Percentiles rank a stretch among this genome's conserved stretches.
These are phyloP conservation scores for Polylopha cassiicola DNA, from an alignment of 2,888 invertebrate species.

Conservation along the genomic window DNA sequence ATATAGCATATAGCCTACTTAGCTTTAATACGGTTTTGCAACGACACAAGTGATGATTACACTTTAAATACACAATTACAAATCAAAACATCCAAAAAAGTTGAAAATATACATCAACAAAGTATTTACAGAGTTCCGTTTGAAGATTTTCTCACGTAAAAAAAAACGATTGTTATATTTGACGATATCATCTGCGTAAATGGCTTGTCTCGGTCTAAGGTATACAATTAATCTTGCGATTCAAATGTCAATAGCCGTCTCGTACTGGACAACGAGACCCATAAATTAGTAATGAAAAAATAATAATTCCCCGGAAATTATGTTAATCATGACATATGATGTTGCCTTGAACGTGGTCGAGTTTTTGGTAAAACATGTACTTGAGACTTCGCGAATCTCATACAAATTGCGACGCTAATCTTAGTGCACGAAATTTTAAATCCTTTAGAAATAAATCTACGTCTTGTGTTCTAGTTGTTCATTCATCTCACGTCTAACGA, in stretches of 20 bases:
- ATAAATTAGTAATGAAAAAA: too few relatives aligned
- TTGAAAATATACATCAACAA: too few relatives aligned
- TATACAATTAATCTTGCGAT: conserved; percentile 16
- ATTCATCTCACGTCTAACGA: too few relatives aligned
- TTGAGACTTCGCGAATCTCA: neutral
- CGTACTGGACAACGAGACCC: conserved; percentile 2
- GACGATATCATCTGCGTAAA: conserved; percentile 12
- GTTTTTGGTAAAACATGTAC: conserved; percentile 5
- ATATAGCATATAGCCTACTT: too few relatives aligned
- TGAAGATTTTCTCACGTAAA: conserved; percentile 17
- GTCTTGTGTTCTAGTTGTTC: too few relatives aligned
- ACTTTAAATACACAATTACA: too few relatives aligned
- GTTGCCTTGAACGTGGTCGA: conserved; percentile 23
- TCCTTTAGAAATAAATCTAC: conserved; percentile 5
- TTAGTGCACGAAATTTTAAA: conserved; percentile 2
- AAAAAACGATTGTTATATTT: neutral
- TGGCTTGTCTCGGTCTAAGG: neutral
- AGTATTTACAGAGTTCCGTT: too few relatives aligned
- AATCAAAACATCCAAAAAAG: too few relatives aligned
- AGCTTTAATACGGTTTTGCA: too few relatives aligned
- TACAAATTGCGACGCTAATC: conserved; percentile 7
- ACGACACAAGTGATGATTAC: too few relatives aligned
- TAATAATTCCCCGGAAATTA: conserved; percentile 17
- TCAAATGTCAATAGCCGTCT: conserved; percentile 13
- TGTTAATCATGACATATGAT: conserved; percentile 22